Conservation (phyloP, 2,888 invertebrate species). For the Atrina japonica region DNA sequence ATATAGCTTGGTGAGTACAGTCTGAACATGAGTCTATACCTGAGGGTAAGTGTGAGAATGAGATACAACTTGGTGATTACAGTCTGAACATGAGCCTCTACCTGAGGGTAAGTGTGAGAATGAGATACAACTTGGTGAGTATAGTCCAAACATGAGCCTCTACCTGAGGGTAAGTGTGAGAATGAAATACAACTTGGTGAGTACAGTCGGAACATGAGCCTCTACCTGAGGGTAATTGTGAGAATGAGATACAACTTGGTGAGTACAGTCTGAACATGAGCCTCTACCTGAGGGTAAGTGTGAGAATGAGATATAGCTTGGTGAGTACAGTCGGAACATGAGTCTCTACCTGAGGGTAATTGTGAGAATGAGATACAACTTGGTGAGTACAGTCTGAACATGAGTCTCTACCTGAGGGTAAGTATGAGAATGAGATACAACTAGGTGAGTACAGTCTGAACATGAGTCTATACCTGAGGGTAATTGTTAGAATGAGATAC, state of each 20-base stretch:
- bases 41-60: constrained; percentile 55
- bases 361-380: not conserved
- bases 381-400: not conserved
- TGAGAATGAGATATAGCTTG: not conserved
- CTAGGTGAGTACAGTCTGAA: not conserved
- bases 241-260: not conserved
- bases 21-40: not conserved
- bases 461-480: constrained; percentile 48
- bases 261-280: not conserved
- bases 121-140: not conserved
- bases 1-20: not conserved
- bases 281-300: constrained; percentile 55
- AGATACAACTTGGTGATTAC: not conserved
- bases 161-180: constrained; percentile 55
- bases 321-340: not conserved
- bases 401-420: constrained; percentile 54
- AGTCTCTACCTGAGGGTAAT: constrained; percentile 54
- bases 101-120: constrained; percentile 55
- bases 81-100: not conserved
- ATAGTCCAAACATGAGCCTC: not conserved
- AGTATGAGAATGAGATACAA: not conserved
- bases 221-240: constrained; percentile 54
- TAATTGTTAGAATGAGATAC: constrained; percentile 34
- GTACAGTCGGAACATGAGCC: not conserved
- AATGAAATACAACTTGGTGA: not conserved